A percentile compares a stretch with the other conserved stretches of the same genome.
phyloP scores from a whole-genome alignment of 2,797 vertebrate genomes.

The Xiphorhynchus erythropygius region DNA sequence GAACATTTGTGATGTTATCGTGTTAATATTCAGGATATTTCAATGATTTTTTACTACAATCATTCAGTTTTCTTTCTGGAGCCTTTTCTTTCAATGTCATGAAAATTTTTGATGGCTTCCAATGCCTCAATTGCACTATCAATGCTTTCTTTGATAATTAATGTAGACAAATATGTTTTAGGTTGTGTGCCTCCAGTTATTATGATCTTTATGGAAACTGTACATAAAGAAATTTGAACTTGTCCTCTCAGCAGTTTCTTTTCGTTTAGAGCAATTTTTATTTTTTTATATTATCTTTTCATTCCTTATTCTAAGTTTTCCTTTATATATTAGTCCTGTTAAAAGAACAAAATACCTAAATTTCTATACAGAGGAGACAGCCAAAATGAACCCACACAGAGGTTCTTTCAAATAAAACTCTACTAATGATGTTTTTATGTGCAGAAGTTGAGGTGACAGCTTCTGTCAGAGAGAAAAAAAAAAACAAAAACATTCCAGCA shows the following conservation, averaged over 20 bases:
- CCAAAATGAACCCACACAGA: neutral
- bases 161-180: neutral
- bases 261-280: neutral
- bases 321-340: neutral
- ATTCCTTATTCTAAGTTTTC: neutral
- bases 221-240: neutral
- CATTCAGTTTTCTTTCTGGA: neutral
- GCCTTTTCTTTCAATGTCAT: neutral
- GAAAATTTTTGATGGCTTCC: neutral
- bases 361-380: neutral
- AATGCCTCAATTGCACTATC: neutral
- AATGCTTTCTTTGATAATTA: neutral
- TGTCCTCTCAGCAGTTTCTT: neutral
- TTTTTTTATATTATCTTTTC: neutral
- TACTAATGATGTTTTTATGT: neutral
- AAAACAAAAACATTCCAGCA: neutral
- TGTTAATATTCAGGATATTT: neutral
- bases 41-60: neutral
- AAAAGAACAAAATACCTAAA: neutral
- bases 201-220: neutral
- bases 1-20: neutral
- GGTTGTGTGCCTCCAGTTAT: neutral
- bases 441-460: neutral
- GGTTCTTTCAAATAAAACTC: neutral
- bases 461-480: neutral